Evolutionary conservation across 92 coral and sea anemone genomes (phyloP).

Genomic region (Chrysogorgia sp.): DNA sequence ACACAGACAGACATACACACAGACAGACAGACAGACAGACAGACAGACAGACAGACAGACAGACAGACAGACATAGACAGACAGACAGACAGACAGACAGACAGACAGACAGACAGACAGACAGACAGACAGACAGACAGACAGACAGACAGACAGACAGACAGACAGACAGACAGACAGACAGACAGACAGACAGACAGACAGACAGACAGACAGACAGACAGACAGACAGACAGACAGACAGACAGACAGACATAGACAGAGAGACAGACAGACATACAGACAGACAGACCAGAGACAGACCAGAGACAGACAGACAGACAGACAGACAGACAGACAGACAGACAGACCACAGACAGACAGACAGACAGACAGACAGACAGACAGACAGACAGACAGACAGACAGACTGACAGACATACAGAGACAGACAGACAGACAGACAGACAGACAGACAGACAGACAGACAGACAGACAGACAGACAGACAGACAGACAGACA

Average conservation of each 20-base stretch:
- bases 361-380: background rate
- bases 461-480: background rate
- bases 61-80: no score
- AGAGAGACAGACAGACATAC: no score
- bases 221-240: background rate
- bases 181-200: background rate
- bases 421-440: background rate
- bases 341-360: background rate
- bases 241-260: no score
- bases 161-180: background rate
- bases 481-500: background rate
- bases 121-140: background rate
- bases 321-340: background rate
- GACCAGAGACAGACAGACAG: no score
- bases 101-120: background rate
- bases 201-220: background rate
- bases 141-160: background rate
- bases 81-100: background rate
- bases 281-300: no score
- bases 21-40: no score
- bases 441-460: background rate
- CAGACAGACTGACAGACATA: no score
- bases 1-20: no score
- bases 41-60: background rate
- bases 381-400: background rate